phyloP scores from a whole-genome alignment of 2,888 invertebrate species.

The Eupithecia subumbrata region DNA sequence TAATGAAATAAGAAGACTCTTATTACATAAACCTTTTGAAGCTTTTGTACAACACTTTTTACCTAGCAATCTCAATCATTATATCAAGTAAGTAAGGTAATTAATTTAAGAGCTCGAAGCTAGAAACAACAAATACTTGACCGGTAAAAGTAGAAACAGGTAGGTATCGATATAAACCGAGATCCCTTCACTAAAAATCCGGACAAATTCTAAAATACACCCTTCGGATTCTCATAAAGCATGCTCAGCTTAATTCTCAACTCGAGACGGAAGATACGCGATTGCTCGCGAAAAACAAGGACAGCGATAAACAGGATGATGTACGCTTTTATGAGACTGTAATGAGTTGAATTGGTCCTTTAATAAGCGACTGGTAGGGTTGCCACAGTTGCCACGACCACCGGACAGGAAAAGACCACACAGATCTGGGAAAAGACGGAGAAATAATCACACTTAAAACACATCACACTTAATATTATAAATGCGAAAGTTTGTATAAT shows the following conservation, averaged over 20 bases:
- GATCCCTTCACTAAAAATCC: conserved; percentile 47
- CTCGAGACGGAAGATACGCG: conserved; percentile 46
- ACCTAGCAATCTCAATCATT: no score
- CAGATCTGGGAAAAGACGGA: conserved; percentile 13
- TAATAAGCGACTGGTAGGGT: conserved; percentile 42
- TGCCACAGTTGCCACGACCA: background rate
- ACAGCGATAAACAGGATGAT: conserved; percentile 76
- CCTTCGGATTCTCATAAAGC: conserved; percentile 76
- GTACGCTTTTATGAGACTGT: conserved; percentile 79
- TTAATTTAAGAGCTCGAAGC: background rate
- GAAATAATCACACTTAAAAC: no score
- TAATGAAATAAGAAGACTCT: no score
- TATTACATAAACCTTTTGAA: no score
- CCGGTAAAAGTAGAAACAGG: background rate
- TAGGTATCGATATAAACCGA: conserved; percentile 13
- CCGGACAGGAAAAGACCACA: background rate
- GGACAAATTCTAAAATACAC: conserved; percentile 73
- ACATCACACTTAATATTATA: no score
- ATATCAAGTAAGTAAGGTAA: no score
- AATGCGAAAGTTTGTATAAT: no score
- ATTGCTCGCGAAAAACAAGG: conserved; percentile 50
- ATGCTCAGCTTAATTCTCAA: conserved; percentile 56
- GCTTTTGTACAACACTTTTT: no score
- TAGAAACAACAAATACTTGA: background rate
- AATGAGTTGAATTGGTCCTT: conserved; percentile 81